A percentile compares a stretch with the other conserved stretches of the same genome.
Evolutionary conservation across 1,140 invertebrate genomes (phyloP).

Genomic region (Drosophila kanapiae): DNA sequence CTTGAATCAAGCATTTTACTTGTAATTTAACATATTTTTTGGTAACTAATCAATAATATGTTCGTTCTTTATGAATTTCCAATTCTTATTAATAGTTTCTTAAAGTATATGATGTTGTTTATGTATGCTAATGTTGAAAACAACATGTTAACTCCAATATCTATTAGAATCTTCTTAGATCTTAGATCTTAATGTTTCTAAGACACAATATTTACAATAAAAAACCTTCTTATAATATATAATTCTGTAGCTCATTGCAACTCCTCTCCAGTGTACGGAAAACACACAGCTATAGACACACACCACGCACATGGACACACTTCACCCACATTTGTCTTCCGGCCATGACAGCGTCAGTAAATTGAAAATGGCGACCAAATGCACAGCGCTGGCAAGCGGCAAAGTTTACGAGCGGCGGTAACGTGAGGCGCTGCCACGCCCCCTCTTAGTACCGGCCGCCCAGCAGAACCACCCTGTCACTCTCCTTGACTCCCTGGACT

Average conservation of each 20-base stretch:
- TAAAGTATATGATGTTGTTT: background rate
- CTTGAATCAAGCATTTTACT: background rate
- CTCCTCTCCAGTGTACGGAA: background rate
- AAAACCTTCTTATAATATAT: background rate
- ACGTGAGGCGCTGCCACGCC: conserved; percentile 17
- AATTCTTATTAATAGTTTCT: background rate
- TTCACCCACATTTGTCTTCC: conserved; percentile 68
- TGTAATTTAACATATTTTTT: background rate
- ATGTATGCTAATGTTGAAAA: background rate
- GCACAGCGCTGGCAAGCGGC: conserved; percentile 46
- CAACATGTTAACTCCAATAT: background rate
- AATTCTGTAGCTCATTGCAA: background rate
- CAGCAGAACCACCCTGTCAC: conserved; percentile 15
- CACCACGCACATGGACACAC: conserved; percentile 31
- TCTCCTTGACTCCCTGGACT: conserved; percentile 4
- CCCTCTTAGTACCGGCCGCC: background rate
- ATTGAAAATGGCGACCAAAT: conserved; percentile 73
- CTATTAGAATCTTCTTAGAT: background rate
- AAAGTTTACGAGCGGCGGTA: conserved; percentile 41
- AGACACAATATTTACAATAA: too few species aligned
- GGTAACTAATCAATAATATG: background rate
- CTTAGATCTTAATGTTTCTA: background rate
- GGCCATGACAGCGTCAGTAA: conserved; percentile 75
- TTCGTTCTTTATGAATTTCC: background rate
- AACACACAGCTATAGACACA: conserved; percentile 5